These are phyloP conservation scores for Diaprepes abbreviatus DNA, from an alignment of 2,888 invertebrate genomes.

Conservation along the genomic window DNA sequence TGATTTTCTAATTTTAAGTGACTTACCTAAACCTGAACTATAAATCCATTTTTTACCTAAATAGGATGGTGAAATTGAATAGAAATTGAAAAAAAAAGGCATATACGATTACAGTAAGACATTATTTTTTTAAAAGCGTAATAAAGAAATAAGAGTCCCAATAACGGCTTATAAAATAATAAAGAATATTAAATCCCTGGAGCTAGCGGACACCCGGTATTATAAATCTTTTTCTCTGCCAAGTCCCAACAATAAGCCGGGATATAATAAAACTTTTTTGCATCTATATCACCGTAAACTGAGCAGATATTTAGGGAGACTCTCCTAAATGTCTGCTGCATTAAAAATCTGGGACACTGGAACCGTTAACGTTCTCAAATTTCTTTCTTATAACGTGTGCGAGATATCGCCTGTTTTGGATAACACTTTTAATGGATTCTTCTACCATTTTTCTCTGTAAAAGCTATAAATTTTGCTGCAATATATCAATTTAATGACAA, in stretches of 20 bases:
- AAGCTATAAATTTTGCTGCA: not conserved
- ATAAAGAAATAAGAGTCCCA: conserved; percentile 21
- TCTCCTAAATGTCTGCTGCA: conserved; percentile 43
- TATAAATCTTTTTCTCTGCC: conserved; percentile 46
- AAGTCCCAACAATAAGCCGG: conserved; percentile 46
- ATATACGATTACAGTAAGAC: too few relatives aligned
- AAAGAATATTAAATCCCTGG: conserved; percentile 22
- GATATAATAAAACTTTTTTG: conserved; percentile 48
- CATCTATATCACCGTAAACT: conserved; percentile 48
- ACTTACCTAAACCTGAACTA: too few relatives aligned
- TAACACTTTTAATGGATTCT: conserved; percentile 35
- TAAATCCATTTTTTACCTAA: too few relatives aligned
- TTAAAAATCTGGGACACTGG: conserved; percentile 44
- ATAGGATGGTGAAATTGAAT: too few relatives aligned
- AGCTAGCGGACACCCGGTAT: conserved; percentile 39
- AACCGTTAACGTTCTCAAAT: conserved; percentile 37
- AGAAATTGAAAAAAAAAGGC: too few relatives aligned
- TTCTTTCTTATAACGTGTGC: conserved; percentile 39
- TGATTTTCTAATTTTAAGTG: too few relatives aligned
- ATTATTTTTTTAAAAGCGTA: not conserved
- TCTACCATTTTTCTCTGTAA: conserved; percentile 10
- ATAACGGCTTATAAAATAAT: conserved; percentile 28
- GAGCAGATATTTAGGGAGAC: conserved; percentile 45
- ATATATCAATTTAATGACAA: not conserved
- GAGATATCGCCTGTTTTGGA: conserved; percentile 36